Percentiles rank a stretch among this genome's conserved stretches.
Conservation (phyloP, 2,888 invertebrate species). For the Tanypteryx hageni region DNA sequence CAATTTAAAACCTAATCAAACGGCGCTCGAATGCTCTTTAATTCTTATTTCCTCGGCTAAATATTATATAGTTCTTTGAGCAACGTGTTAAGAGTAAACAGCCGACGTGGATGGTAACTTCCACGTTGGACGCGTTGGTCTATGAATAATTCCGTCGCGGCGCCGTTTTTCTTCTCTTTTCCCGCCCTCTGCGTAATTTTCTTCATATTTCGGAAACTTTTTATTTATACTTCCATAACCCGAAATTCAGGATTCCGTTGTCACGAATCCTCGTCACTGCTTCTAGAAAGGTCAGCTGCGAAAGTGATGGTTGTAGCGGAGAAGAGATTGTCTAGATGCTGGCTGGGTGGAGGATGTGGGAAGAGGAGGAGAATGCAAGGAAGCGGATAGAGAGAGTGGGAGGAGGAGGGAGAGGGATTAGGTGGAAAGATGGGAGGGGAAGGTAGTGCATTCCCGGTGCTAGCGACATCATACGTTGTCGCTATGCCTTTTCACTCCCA, state of each 20-base stretch:
- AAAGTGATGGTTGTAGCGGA: background rate
- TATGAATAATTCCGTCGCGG: too few species aligned
- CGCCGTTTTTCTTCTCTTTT: too few species aligned
- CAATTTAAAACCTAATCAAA: too few species aligned
- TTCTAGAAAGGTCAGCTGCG: slow-evolving; percentile 25
- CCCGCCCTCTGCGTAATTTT: background rate
- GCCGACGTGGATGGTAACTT: too few species aligned
- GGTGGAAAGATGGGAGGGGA: background rate
- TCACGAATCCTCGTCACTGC: slow-evolving; percentile 33
- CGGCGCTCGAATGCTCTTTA: too few species aligned
- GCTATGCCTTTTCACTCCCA: slow-evolving; percentile 23
- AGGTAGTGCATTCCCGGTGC: background rate
- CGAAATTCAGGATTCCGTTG: background rate
- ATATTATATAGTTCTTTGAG: too few species aligned
- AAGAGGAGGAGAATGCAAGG: background rate
- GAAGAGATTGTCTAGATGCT: background rate
- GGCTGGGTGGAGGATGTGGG: background rate
- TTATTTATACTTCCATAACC: background rate
- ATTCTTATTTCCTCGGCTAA: too few species aligned
- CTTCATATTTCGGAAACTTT: too few species aligned
- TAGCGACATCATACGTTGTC: slow-evolving; percentile 34
- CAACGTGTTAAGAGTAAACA: too few species aligned
- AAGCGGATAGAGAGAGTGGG: background rate
- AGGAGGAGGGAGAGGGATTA: background rate
- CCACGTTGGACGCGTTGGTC: too few species aligned